A percentile compares a stretch with the other conserved stretches of the same genome.
These are phyloP conservation scores for Amiota communis DNA, from an alignment of 2,888 invertebrate genomes.

Conservation along the genomic window DNA sequence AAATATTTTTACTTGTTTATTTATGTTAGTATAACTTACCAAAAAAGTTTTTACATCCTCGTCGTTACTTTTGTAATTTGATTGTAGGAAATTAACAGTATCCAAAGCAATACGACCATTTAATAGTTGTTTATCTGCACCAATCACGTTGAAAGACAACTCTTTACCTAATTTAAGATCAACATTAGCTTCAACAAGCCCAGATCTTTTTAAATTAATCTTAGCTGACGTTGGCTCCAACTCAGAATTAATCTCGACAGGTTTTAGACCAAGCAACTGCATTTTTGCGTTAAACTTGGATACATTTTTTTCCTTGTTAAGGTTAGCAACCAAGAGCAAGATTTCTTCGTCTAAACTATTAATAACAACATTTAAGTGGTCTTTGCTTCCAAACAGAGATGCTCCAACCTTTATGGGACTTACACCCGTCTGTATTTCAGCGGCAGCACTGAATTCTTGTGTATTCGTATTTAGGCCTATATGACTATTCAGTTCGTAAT, in stretches of 20 bases:
- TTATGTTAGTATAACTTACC: conserved; percentile 54
- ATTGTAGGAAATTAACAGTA: conserved; percentile 65
- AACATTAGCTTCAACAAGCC: conserved; percentile 56
- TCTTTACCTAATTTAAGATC: conserved; percentile 68
- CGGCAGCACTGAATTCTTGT: conserved; percentile 63
- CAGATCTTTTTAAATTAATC: conserved; percentile 54
- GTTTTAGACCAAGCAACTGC: conserved; percentile 57
- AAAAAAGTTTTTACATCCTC: conserved; percentile 64
- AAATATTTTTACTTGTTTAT: no score
- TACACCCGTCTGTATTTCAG: conserved; percentile 64
- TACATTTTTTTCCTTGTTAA: conserved; percentile 55
- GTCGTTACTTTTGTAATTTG: conserved; percentile 62
- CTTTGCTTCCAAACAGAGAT: conserved; percentile 63
- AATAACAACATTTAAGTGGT: conserved; percentile 62
- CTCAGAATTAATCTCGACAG: conserved; percentile 58
- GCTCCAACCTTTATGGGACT: conserved; percentile 66
- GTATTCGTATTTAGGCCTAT: conserved; percentile 61
- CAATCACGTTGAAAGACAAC: conserved; percentile 55
- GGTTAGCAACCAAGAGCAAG: conserved; percentile 52
- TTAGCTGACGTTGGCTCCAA: conserved; percentile 57
- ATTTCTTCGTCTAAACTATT: conserved; percentile 62
- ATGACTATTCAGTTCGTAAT: conserved; percentile 59
- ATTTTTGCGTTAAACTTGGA: conserved; percentile 57
- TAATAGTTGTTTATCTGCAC: conserved; percentile 58
- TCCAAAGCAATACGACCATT: conserved; percentile 67